Evolutionary conservation across 2,888 invertebrate genomes (phyloP), one percentile per base, ranked within the genome.

Genomic region (Drosophila crucigera): DNA sequence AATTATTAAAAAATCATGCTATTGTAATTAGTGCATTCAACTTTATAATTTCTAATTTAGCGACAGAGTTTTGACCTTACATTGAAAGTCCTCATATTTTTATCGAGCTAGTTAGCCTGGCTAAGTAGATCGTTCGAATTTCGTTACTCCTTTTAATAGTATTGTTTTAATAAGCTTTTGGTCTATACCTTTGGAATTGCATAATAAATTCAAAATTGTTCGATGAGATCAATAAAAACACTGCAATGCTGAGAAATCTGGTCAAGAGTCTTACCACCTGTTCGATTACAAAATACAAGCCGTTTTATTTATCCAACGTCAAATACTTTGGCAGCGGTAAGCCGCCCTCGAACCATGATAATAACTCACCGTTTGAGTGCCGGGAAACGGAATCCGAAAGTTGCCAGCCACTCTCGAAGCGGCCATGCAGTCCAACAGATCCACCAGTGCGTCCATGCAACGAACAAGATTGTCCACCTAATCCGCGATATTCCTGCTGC

Each of bases 341-440:
- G 2, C 0, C 63, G 5, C 1, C 7, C 1, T 58, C 19, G 14
- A 54, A 25, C 9, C 16, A 53, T 0, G 22, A 33, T 9, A 3
- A 11, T 0, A 16, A 55, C 2, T 0, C 0, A 0, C 16, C 22
- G 0, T 0, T 9, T 1, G 22, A 37, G 1, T 71, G 67, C 9
- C 56, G 66, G 0, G 39, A 31, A 5, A 5, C 47, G 0, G 9
- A 3, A 3, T 35, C 22, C 0, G 14, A 25, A 0, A 9, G 4
- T 0, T 80, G 86, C 50, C 9, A 11, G 2, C 11, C 14, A 0
- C 0, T 58, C 0, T 49, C 30, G 0, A 9, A 10, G 0, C 31
- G 54, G 0, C 9, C 31, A 0, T 80, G 85, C 61, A 60, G 41
- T 4, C 58, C 67, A 4, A 68, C 68, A 0, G 55, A 78, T 47